Percentiles rank a stretch among this genome's conserved stretches.
phyloP scores from a whole-genome alignment of 2,888 invertebrate species.

The Cephus pygmeus region DNA sequence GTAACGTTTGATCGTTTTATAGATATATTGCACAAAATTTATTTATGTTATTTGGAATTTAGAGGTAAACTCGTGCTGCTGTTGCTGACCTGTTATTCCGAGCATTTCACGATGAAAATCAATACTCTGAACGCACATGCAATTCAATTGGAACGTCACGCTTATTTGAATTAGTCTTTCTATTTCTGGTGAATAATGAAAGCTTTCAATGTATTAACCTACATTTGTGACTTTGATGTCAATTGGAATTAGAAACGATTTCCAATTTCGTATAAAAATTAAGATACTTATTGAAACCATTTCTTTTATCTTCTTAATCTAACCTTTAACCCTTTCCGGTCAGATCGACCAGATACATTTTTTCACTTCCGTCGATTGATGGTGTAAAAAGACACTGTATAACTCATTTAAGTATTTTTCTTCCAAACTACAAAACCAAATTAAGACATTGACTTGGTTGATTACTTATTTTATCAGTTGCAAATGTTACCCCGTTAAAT shows the following conservation, averaged over 20 bases:
- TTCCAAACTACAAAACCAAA: not conserved
- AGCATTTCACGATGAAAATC: not conserved
- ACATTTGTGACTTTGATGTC: not conserved
- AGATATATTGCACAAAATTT: not conserved
- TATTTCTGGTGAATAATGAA: not conserved
- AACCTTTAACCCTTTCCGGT: not conserved
- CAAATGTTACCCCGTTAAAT: not conserved
- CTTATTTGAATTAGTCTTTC: constrained; percentile 16
- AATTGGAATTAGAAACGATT: not conserved
- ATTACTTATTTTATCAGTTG: not conserved
- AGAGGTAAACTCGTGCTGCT: not conserved
- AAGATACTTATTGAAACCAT: not conserved
- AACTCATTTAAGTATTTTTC: not conserved
- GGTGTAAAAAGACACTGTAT: not conserved
- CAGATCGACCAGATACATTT: not conserved
- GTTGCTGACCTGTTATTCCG: not conserved
- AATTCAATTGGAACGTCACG: not conserved
- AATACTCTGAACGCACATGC: not conserved
- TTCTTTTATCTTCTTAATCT: not conserved
- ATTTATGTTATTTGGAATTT: not conserved
- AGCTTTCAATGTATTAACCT: not conserved
- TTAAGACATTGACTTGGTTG: not conserved
- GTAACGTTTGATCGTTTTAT: not conserved
- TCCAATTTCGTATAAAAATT: not conserved
- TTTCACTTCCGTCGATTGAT: not conserved